These are phyloP conservation scores for Petromus typicus DNA, from an alignment of 2,113 vertebrate genomes.

Conservation along the genomic window DNA sequence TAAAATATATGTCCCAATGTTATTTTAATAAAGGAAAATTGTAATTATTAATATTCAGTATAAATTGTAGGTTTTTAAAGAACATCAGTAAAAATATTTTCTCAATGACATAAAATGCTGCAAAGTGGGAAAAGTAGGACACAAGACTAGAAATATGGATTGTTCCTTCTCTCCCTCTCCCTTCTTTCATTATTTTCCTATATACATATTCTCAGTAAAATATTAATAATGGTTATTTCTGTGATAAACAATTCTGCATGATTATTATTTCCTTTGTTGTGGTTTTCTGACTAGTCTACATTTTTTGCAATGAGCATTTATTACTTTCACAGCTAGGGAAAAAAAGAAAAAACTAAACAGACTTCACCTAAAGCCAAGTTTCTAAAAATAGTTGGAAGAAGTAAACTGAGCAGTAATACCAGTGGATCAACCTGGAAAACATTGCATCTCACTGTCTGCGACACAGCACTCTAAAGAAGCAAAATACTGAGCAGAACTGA, in stretches of 20 bases:
- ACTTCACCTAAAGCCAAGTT: background rate
- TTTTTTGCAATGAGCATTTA: background rate
- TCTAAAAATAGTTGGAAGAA: constrained; percentile 23
- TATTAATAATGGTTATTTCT: background rate
- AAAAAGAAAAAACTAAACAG: background rate
- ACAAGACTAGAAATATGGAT: background rate
- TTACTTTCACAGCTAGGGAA: background rate
- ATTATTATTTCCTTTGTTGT: background rate
- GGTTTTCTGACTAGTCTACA: background rate
- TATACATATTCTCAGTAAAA: background rate
- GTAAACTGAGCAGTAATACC: constrained; percentile 21
- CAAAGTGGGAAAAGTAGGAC: background rate
- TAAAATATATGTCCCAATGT: background rate
- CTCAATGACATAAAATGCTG: background rate
- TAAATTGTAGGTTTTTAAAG: background rate
- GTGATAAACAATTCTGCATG: background rate
- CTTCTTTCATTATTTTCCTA: background rate
- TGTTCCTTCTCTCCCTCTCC: background rate
- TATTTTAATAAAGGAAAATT: background rate
- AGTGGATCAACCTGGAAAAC: background rate
- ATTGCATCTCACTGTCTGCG: background rate
- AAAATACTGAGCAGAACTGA: background rate
- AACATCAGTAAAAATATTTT: background rate
- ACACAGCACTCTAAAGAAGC: background rate
- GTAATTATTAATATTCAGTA: background rate